Evolutionary conservation across 2,797 vertebrate genomes (phyloP), one percentile per base, ranked within the genome.

Genomic region (Aeoliscus strigatus): DNA sequence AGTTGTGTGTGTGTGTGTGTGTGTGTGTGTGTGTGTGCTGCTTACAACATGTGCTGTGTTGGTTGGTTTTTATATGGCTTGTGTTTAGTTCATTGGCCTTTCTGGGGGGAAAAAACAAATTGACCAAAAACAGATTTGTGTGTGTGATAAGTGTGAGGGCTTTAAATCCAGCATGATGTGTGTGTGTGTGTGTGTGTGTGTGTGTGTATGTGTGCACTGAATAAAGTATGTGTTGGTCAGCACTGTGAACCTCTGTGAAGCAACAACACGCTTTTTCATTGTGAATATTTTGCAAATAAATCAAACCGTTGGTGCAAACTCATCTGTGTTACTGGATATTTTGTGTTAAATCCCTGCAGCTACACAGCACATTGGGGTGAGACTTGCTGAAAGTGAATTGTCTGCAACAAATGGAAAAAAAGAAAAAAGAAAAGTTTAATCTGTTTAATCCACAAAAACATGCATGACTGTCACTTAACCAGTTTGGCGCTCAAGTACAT

Each of bases 181-280:
- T n/a, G n/a, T n/a, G n/a, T n/a, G n/a, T n/a, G n/a, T n/a, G n/a
- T n/a, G n/a, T n/a, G n/a, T n/a, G n/a, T n/a, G n/a, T n/a, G n/a
- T n/a, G n/a, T n/a, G n/a, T 85, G 82, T 82, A 86, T 86, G 76
- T 87, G 81, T 84, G 77, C 70, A 84, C 75, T 76, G 51, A 77
- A 82, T 73, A 35, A 69, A 74, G 80, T 86, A 73, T 81, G 79
- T 79, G 73, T 75, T 70, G 63, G 75, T 85, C n/a, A n/a, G n/a
- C n/a, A 73, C 74, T 68, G 84, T 88, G 81, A 80, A 72, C 69
- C 68, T 79, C 73, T 77, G 72, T 87, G 63, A 74, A 76, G 79
- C 64, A 58, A 71, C 40, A 68, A 70, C 70, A 60, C 73, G 66
- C 67, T 61, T 79, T 79, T 70, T 67, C 65, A 73, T 75, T 84